Base-by-base conservation (phyloP, 2,113 vertebrate species). In the Dipodomys ordii region DNA sequence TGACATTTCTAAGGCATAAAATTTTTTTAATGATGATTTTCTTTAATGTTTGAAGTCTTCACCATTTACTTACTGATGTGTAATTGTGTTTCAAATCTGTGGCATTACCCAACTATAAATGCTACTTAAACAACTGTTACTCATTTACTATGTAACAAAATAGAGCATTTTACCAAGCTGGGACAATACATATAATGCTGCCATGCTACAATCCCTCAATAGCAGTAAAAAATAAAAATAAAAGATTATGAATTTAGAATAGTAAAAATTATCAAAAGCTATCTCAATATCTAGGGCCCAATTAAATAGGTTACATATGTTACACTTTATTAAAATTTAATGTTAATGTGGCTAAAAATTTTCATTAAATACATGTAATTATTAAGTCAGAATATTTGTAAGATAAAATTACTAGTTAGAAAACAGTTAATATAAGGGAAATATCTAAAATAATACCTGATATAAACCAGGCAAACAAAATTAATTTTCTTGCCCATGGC, bases 401-500 rank as follows among this genome's bases (percentile, higher is more conserved):
- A 95, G 74, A 76, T 65, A 97, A 95, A 92, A 84, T 77, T 93
- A 96, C 85, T 82, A 91, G 84, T 94, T 60, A 95, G 90, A 94
- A 95, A 94, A 91, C 23, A 90, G 90, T 30, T 44, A 94, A 71
- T 74, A 89, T 87, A 83, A 1, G 88, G 88, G 85, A 92, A 95
- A 88, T 94, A 96, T 74, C 39, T 87, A 82, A 90, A 91, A 88
- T 49, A 83, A 86, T 67, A 84, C 74, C 79, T 94, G 90, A 80
- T 94, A 92, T 73, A 96, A 92, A 96, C 78, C 74, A 96, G 93
- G 94, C 81, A 95, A 95, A 96, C 44, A 87, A 93, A 96, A 92
- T 68, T 80, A 96, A 97, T 91, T 73, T 83, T 94, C 18, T 88
- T 94, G 90, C 46, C 81, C 92, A 73, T 0, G 28, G 35, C 82